Evolutionary conservation across 2,113 vertebrate species (phyloP).

Genomic region (Mionectes macconnelli): DNA sequence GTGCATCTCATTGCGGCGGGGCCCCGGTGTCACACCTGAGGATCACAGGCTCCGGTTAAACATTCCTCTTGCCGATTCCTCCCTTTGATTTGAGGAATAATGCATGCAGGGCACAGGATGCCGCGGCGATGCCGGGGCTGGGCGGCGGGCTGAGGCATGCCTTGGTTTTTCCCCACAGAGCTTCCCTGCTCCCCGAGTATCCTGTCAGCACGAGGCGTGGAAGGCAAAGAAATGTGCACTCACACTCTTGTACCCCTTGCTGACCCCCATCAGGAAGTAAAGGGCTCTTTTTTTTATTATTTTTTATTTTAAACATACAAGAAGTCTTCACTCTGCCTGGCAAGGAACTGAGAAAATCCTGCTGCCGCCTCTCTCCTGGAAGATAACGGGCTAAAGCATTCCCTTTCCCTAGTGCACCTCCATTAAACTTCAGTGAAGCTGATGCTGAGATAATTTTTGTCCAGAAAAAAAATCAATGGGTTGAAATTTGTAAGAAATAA

Average conservation of each 20-base stretch:
- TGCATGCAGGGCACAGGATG: conserved; percentile 20
- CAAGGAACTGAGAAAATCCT: not conserved
- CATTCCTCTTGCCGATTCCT: not conserved
- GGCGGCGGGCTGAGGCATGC: not conserved
- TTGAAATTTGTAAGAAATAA: not conserved
- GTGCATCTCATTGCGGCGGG: conserved; percentile 70
- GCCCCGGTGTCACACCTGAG: conserved; percentile 63
- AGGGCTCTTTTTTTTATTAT: not conserved
- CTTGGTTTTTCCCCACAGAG: not conserved
- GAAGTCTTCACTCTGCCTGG: not conserved
- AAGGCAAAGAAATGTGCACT: not conserved
- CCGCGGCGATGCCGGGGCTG: not conserved
- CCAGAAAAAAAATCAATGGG: not conserved
- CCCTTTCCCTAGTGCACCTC: not conserved
- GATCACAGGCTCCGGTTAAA: conserved; percentile 49
- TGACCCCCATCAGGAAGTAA: not conserved
- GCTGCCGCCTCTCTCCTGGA: not conserved
- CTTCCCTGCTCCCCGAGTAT: not conserved
- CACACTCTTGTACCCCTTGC: not conserved
- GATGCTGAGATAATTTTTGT: not conserved
- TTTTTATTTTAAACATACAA: not conserved
- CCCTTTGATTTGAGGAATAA: conserved; percentile 11
- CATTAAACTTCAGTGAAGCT: not conserved
- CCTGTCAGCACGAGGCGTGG: fast-evolving
- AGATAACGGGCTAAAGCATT: not conserved